Evolutionary conservation across 2,888 invertebrate species (phyloP), one percentile per base, ranked within the genome.

Genomic region (Operophtera brumata): DNA sequence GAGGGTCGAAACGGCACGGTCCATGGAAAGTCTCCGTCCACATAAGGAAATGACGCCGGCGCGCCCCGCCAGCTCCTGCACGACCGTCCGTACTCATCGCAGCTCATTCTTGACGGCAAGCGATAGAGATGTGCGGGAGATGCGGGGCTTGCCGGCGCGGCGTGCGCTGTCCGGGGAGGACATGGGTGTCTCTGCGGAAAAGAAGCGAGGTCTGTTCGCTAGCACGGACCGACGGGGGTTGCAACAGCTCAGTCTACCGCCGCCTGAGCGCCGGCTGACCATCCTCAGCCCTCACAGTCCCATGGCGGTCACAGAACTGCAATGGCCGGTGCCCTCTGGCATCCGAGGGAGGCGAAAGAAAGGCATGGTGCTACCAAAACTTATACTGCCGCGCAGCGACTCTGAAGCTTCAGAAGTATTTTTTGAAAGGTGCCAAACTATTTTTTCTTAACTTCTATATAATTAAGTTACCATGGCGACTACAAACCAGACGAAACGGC

Each of bases 251-350:
- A 94, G 94, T 66, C 81, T 94, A 34, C 94, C 94, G 7, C 94
- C 94, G 7, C 93, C 94, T 0, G 93, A 93, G 56, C 89, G 92
- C 9, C 90, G 91, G 64, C 91, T 96, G 47, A 96, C 95, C 36
- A 96, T 96, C 54, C 85, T 96, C 54, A 96, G 96, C 65, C 94
- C 95, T 0, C 95, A 94, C 77, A 94, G 94, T 71, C 96, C 96
- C 0, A 91, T 94, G 72, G 93, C 94, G 54, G 85, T 91, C 4
- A 91, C 92, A 60, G 95, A 95, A 67, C 86, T 94, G 63, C 91
- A 92, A 67, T 92, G 93, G 83, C 90, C 93, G 46, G 80, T 91
- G 32, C 91, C 92, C 51, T 83, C 92, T 13, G 91, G 92, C 11
- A 87, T 93, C 64, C 91, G 92, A 65, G 92, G 91, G 28, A 87